Evolutionary conservation across 2,113 vertebrate species (phyloP), one percentile per base, ranked within the genome.

Genomic region (Oncorhynchus gorbuscha): DNA sequence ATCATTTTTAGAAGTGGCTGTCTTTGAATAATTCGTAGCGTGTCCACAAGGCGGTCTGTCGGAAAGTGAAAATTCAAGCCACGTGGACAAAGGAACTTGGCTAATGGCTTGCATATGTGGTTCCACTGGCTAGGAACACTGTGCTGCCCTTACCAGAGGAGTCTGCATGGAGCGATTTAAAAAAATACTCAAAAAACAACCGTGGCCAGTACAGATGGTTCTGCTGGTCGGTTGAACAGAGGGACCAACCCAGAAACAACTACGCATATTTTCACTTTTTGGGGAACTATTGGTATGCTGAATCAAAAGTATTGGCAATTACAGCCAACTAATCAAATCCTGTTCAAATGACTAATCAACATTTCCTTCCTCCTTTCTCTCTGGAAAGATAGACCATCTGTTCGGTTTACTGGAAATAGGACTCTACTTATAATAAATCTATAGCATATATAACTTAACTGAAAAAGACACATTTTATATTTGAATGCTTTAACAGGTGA

Each of bases 21-120:
- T 70, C 72, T 82, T 86, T 59, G 77, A 77, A 86, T 81, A 81
- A 82, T 76, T 83, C 73, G 71, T 66, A 75, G 51, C 45, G 13
- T 65, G 49, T 30, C 67, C 67, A 69, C 28, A 30, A 51, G 64
- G 58, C 75, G 24, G 16, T 65, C 67, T 51, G 49, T 87, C 79
- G 86, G 78, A 73, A 83, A 80, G 61, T 68, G 55, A 83, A 79
- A 84, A 89, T 87, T 89, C 90, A 89, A 90, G 88, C 85, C 68
- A 93, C 88, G 87, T 92, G 91, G 91, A 89, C 82, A 80, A 80
- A 90, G 88, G 87, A 91, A 89, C 62, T 87, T n/a, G 81, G 81
- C 83, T 93, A 93, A 94, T 92, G 85, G 69, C 72, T 92, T 89
- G 80, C 93, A 94, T 88, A 94, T 93, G 92, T 92, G 88, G 61